These are phyloP conservation scores for Eretmocerus hayati DNA, from an alignment of 2,888 invertebrate genomes.

Conservation along the genomic window DNA sequence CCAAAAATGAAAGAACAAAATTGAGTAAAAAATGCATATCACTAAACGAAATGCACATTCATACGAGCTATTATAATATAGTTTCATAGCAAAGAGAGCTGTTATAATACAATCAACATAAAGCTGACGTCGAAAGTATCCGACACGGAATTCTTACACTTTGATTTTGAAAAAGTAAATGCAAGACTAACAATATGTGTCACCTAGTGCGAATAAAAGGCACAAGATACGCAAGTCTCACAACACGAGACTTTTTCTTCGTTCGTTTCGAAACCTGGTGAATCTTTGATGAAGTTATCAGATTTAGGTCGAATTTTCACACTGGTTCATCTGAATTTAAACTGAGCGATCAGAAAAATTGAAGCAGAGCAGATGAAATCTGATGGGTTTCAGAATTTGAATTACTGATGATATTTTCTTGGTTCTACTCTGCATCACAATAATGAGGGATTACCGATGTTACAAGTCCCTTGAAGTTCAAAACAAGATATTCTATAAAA, in stretches of 20 bases:
- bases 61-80: slow-evolving; percentile 6
- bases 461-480: too few species aligned
- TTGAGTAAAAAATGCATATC: slow-evolving; percentile 10
- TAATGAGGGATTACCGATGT: too few species aligned
- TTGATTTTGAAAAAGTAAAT: slow-evolving; percentile 28
- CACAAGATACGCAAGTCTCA: neutral
- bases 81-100: slow-evolving; percentile 27
- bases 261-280: slow-evolving; percentile 17
- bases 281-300: slow-evolving; percentile 12
- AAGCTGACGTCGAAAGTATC: slow-evolving; percentile 23
- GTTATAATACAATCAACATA: slow-evolving; percentile 33
- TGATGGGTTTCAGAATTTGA: too few species aligned
- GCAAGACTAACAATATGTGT: slow-evolving; percentile 36
- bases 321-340: slow-evolving; percentile 16
- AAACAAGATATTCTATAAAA: too few species aligned
- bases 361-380: too few species aligned
- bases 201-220: slow-evolving; percentile 27
- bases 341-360: slow-evolving; percentile 11
- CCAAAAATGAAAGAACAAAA: too few species aligned
- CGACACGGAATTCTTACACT: slow-evolving; percentile 5
- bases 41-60: neutral
- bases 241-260: slow-evolving; percentile 6
- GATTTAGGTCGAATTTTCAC: slow-evolving; percentile 17
- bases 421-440: slow-evolving; percentile 30
- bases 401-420: slow-evolving; percentile 16